Base-by-base conservation (phyloP, 2,888 invertebrate species). In the Sisyra terminalis region DNA sequence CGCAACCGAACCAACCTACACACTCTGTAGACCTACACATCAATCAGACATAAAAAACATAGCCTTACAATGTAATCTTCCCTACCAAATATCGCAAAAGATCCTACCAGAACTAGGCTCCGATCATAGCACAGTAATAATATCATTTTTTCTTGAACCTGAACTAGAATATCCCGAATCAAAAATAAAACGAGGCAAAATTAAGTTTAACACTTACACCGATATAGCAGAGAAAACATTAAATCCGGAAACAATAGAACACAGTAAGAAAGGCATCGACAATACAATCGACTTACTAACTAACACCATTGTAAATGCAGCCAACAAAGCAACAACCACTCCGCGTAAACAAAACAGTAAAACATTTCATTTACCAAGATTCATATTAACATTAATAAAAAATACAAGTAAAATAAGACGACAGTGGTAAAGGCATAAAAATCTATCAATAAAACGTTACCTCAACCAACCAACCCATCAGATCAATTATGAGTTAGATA, bases 21-120 rank as follows among this genome's bases (percentile, higher is more conserved):
- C 39, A 17, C 45, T 42, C 10, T 46, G 44, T 17, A 41, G 46
- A 29, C 30, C 31, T 30, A 40, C 42, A 14, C 43, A 44, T 17
- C 40, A 44, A 18, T 37, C 46, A 6, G 46, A 46, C 39, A 46
- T 44, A 7, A 16, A 46, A 10, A 42, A 46, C 30, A 44, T 47
- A 4, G 18, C 45, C 24, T 31, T 47, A 13, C 32, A 42, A 30
- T 45, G 47, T 34, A 39, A 40, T 14, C 42, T 46, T 17, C 24
- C 16, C n/a, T 29, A 14, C 16, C 42, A 42, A 8, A 44, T 47
- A 13, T 24, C 15, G 9, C 46, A 47, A 46, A 44, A 2, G 13
- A 46, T 44, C 11, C 16, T 46, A 39, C 5, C 37, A 24, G 45
- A 46, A 39, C 29, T 47, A 29, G 37, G 45, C 31, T 47, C 46